Base-by-base conservation (phyloP, 2,797 vertebrate species). In the Peromyscus eremicus region DNA sequence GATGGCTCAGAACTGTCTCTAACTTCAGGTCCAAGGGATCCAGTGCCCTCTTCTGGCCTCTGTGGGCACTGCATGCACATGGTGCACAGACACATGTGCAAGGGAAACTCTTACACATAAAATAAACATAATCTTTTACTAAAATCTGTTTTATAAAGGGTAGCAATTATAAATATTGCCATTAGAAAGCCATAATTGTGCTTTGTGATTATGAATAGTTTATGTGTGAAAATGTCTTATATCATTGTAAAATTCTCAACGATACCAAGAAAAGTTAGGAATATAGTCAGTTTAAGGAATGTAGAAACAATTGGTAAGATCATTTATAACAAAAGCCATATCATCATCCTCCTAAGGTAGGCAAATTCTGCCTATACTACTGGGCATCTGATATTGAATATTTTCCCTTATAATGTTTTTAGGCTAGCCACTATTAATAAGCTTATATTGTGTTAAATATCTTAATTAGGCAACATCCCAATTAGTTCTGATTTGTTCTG, bases 401-500 rank as follows among this genome's bases (percentile, higher is more conserved):
- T 79, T 85, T 97, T 77, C 77, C 21, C 55, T 94, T 82, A 81
- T 68, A 43, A 76, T 86, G 2, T 73, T 94, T 94, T 96, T 62
- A 97, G 82, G 62, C 84, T 89, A 96, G 40, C 29, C 55, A 40
- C 80, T 94, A 62, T 79, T 92, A 73, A 85, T 83, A 89, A n/a
- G 60, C 76, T 80, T 93, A n/a, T 27, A 11, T 70, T 92, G 37
- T 10, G 82, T 75, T 84, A 68, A 96, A 81, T 92, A 73, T 91
- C 95, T 95, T 87, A 89, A 92, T 82, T 81, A 89, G 46, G 49
- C 55, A 97, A 77, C 76, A 91, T 90, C 86, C 25, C 5, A 11
- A 89, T 91, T 94, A 94, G 81, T 91, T 96, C 90, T 96, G 55
- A 16, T 94, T 70, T 91, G 55, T 68, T 93, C 21, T 81, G 5